Conservation (phyloP, 2,113 vertebrate species). For the Chaetodon trifascialis region DNA sequence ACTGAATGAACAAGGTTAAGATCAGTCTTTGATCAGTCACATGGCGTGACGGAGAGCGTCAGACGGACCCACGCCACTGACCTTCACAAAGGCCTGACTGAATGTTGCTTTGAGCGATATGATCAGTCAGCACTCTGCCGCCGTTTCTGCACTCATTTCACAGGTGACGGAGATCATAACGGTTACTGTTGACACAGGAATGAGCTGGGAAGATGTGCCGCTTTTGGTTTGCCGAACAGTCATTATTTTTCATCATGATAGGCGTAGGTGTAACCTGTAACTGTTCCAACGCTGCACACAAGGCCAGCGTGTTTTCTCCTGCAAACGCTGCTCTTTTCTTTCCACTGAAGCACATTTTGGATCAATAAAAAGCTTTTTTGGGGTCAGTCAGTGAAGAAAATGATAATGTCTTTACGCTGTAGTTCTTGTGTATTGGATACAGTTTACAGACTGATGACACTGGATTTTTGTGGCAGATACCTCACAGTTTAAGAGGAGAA, state of each 20-base stretch:
- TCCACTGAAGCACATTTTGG: background rate
- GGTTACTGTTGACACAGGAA: background rate
- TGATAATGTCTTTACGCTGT: background rate
- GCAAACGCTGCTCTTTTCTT: background rate
- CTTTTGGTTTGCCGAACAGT: conserved; percentile 1
- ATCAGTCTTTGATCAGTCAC: background rate
- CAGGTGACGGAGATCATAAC: background rate
- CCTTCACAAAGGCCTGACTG: background rate
- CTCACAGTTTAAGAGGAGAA: too few species aligned
- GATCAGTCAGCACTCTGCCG: background rate
- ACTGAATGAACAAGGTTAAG: conserved; percentile 37
- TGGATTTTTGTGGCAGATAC: too few species aligned
- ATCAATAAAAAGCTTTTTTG: too few species aligned
- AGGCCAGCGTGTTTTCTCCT: background rate
- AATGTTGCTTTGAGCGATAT: background rate
- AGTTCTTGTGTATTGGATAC: background rate
- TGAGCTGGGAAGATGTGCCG: conserved; percentile 6
- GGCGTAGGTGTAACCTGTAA: background rate
- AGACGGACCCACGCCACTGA: background rate
- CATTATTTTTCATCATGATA: background rate
- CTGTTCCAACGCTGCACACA: conserved; percentile 4
- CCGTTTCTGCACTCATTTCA: conserved; percentile 21
- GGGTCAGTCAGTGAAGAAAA: background rate
- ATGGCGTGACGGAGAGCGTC: background rate
- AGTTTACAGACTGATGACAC: too few species aligned